These are phyloP conservation scores for Tridacna crocea DNA, from an alignment of 2,888 invertebrate genomes.

Conservation along the genomic window DNA sequence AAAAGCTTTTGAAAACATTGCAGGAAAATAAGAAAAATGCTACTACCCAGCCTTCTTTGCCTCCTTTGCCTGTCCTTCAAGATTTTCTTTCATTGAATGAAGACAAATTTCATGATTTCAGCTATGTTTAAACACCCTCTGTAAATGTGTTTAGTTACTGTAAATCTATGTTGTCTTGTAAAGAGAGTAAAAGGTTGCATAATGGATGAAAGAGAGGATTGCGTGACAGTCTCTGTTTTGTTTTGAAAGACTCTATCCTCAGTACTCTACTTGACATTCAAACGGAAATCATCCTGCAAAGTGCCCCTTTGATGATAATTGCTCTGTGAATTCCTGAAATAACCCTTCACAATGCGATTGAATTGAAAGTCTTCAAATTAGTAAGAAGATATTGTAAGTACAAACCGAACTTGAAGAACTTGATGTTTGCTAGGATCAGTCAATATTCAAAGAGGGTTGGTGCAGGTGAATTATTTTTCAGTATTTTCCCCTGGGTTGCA, in stretches of 20 bases:
- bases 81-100: background rate
- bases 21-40: background rate
- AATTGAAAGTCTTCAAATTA: too few relatives aligned
- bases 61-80: background rate
- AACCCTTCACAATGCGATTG: background rate
- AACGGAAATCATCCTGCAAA: constrained; percentile 18
- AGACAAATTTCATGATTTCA: background rate
- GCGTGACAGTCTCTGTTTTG: constrained; percentile 22
- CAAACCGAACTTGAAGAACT: too few relatives aligned
- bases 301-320: constrained; percentile 13
- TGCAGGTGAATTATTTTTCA: too few relatives aligned
- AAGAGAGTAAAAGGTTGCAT: background rate
- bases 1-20: too few relatives aligned
- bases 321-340: background rate
- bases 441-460: too few relatives aligned
- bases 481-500: too few relatives aligned
- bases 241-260: constrained; percentile 12
- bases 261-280: constrained; percentile 2
- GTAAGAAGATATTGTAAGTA: too few relatives aligned
- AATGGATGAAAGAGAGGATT: background rate
- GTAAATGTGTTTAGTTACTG: too few relatives aligned
- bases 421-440: too few relatives aligned
- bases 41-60: background rate
- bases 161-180: too few relatives aligned
- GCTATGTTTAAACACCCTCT: too few relatives aligned